Conservation (phyloP, 2,888 invertebrate genomes). For the Macrosiphum euphorbiae region DNA sequence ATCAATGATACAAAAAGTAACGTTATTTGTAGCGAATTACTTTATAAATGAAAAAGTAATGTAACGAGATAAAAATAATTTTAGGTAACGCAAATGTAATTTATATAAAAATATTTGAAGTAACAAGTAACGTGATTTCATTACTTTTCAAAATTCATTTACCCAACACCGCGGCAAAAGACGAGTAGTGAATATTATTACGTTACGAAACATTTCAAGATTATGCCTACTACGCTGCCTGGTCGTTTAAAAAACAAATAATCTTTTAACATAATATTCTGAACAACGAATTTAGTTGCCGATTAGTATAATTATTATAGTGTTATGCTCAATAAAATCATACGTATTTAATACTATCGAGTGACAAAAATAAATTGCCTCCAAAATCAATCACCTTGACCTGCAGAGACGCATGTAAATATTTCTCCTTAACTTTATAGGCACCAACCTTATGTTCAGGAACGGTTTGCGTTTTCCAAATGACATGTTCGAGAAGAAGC, state of each 20-base stretch:
- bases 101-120: no score
- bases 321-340: background rate
- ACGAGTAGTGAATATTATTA: background rate
- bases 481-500: conserved; percentile 71
- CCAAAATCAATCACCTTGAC: background rate
- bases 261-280: background rate
- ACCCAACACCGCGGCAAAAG: no score
- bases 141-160: no score
- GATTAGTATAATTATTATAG: no score
- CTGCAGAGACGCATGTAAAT: background rate
- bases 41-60: no score
- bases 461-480: conserved; percentile 70
- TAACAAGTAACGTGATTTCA: no score
- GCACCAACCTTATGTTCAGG: conserved; percentile 68
- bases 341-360: background rate
- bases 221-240: background rate
- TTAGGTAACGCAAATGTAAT: no score
- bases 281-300: background rate
- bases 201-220: background rate
- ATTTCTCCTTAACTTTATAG: background rate
- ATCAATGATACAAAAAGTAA: no score
- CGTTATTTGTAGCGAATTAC: no score
- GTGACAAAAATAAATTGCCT: background rate
- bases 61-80: no score
- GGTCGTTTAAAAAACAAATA: background rate